Evolutionary conservation across 2,888 invertebrate genomes (phyloP).

Genomic region (Palloptera scutellata): DNA sequence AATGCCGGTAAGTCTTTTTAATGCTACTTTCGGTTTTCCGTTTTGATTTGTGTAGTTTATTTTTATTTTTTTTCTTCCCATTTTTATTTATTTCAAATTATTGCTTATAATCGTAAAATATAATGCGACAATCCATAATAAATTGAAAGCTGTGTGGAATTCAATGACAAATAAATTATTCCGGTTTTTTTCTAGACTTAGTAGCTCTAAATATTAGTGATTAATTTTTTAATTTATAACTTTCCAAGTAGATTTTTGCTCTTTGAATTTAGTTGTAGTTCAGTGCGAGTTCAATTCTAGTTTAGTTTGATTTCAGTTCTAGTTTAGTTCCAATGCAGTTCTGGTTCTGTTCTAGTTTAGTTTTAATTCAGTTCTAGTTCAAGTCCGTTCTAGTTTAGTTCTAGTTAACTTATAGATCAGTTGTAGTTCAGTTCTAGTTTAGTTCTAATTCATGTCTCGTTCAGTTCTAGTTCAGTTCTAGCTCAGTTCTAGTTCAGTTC

Average conservation of each 20-base stretch:
- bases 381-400: neutral
- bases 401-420: neutral
- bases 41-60: slow-evolving; percentile 11
- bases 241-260: neutral
- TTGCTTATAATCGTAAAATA: too few species aligned
- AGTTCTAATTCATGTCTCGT: neutral
- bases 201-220: too few species aligned
- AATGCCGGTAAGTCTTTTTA: slow-evolving; percentile 68
- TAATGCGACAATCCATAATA: too few species aligned
- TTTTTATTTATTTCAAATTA: slow-evolving; percentile 4
- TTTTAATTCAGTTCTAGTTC: neutral
- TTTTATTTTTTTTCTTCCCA: slow-evolving; percentile 11
- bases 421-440: neutral
- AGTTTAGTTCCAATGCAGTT: neutral
- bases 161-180: too few species aligned
- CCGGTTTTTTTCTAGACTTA: too few species aligned
- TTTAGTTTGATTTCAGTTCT: neutral
- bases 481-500: neutral
- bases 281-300: neutral
- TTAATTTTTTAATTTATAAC: too few species aligned
- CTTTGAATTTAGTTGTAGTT: neutral
- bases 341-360: slow-evolving; percentile 1
- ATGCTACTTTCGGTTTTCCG: neutral
- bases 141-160: too few species aligned
- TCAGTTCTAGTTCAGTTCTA: slow-evolving; percentile 2